Evolutionary conservation across 2,113 vertebrate genomes (phyloP), one percentile per base, ranked within the genome.

Genomic region (Corapipo altera): DNA sequence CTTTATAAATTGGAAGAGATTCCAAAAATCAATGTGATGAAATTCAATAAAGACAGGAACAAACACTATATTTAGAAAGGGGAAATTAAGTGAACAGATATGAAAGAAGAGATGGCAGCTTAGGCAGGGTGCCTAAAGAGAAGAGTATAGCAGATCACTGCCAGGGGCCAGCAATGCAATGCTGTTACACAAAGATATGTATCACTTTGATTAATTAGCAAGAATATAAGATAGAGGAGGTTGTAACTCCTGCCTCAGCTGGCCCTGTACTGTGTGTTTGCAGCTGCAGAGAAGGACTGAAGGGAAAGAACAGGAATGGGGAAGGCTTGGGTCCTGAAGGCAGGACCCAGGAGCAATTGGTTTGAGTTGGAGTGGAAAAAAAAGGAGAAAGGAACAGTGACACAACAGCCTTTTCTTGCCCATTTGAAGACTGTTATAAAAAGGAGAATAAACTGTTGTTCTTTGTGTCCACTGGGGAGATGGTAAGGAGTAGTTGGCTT

Each of bases 21-120:
- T 12, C 32, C 41, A 49, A 41, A 92, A 96, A 96, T 96, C 91
- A 55, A 84, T 95, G 86, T 67, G 65, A 72, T 93, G 44, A 92
- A 95, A 91, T 95, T 58, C 85, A 93, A 61, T 93, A 84, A 78
- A 77, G 80, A 71, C 33, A 81, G 64, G 69, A 77, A 44, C 52
- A 95, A 95, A 72, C 75, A 39, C 30, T 55, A 2, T 35, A 33
- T 92, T 93, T 87, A 87, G 52, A 84, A 88, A 71, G 30, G 28
- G 33, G 11, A 89, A 87, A 84, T 84, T 74, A 92, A 92, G 65
- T 75, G 76, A 48, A 46, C 43, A 64, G 57, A 44, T 87, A 64
- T 0, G 0, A 87, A 92, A 18, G 11, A 54, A 37, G 23, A 49
- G 41, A 59, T 91, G 61, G 43, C 20, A 74, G 51, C 35, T 71